Evolutionary conservation across 92 coral and sea anemone species (phyloP), one percentile per base, ranked within the genome.

Genomic region (Porites lobata): DNA sequence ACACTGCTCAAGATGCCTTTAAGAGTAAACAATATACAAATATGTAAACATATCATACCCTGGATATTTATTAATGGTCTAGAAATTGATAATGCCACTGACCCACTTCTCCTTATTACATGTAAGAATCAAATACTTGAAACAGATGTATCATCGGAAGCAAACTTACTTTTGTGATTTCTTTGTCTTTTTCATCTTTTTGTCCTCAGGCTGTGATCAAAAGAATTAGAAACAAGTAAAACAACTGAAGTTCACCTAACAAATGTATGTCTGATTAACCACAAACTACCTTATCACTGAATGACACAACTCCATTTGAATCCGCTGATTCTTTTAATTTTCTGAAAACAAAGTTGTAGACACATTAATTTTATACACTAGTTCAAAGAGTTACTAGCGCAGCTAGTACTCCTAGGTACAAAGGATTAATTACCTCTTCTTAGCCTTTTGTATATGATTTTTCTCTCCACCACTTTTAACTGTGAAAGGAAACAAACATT

Each of bases 381-480:
- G 3, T 38, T 38, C 47, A 38, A 38, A 38, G 47, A 38, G 47
- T 38, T 38, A 4, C 47, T 7, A 38, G 47, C 7, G 47, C 47
- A 3, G 32, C 32, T 29, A 29, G 47, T 38, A 38, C 47, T 38
- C 47, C 47, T 38, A 38, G 6, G 0, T 4, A 38, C 7, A 38
- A 38, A 38, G 47, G 47, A 38, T 38, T 38, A 38, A 38, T 38
- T 72, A 83, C 94, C 98, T 89, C 90, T 93, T 94, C 84, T 80
- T 88, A 70, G 78, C 26, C 78, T 84, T 80, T 59, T 54, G 59
- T 22, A 77, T 77, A 58, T 85, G 92, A 18, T 54, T 79, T 75
- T 87, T 94, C 68, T 79, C 84, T 80, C 82, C 50, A 43, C 79
- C 91, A 76, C 29, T 75, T 50, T 88, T 82, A 43, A 64, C 87